phyloP scores from a whole-genome alignment of 2,797 vertebrate genomes.

The Xenopus petersii region DNA sequence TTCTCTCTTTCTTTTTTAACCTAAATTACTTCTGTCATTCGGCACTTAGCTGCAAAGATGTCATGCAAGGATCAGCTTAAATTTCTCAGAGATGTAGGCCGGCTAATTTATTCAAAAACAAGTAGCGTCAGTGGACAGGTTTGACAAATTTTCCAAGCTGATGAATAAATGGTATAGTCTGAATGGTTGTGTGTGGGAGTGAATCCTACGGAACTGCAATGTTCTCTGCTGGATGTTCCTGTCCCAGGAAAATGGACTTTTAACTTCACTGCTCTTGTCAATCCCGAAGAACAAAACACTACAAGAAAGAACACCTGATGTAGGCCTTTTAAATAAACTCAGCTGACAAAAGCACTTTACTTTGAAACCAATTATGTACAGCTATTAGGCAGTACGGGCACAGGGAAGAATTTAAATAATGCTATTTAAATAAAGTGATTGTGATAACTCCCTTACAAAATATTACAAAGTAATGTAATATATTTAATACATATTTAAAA shows the following conservation, averaged over 20 bases:
- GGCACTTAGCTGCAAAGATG: background rate
- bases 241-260: conserved; percentile 16
- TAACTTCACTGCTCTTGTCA: conserved; percentile 12
- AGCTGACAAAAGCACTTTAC: conserved; percentile 15
- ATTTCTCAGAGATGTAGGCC: background rate
- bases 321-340: conserved; percentile 2
- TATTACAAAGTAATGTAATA: background rate
- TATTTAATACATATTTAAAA: background rate
- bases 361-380: conserved; percentile 23
- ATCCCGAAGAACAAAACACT: conserved; percentile 5
- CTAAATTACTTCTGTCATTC: conserved; percentile 10
- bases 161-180: conserved; percentile 14
- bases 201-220: conserved; percentile 14
- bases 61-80: background rate
- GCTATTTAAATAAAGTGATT: background rate
- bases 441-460: background rate
- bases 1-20: background rate
- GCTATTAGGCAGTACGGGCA: conserved; percentile 14
- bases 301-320: background rate
- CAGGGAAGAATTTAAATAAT: conserved; percentile 6
- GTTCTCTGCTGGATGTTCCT: conserved; percentile 13
- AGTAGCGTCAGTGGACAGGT: background rate
- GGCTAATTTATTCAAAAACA: no score
- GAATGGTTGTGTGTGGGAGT: conserved; percentile 16
- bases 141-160: background rate